A percentile compares a stretch with the other conserved stretches of the same genome.
phyloP scores from a whole-genome alignment of 2,797 vertebrate genomes.

The Alectoris magna region DNA sequence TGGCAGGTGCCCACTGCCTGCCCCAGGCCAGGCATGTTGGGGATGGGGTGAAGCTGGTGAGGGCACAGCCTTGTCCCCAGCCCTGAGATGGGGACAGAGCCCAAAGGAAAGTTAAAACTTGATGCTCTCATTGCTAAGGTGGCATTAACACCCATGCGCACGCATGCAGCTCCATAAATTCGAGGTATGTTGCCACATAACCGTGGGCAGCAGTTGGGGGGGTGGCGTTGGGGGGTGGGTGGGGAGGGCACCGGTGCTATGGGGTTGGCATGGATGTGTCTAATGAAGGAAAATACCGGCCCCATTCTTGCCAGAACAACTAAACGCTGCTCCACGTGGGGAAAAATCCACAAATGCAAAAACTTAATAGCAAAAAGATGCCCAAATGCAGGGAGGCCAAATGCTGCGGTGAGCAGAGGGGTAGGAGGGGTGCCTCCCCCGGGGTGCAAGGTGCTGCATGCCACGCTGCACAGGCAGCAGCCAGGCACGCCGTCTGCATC shows the following conservation, averaged over 20 bases:
- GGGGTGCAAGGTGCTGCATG: rapidly evolving
- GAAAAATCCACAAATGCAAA: background rate
- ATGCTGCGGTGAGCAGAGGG: background rate
- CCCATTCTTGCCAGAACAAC: background rate
- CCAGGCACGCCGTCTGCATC: background rate
- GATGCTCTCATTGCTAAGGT: background rate
- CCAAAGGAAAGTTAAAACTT: background rate
- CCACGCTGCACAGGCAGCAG: rapidly evolving
- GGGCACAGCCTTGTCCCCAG: rapidly evolving
- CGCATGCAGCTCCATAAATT: rapidly evolving
- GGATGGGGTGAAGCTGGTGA: rapidly evolving
- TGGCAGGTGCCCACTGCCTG: rapidly evolving
- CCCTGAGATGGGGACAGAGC: background rate
- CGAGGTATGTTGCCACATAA: rapidly evolving
- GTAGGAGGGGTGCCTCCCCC: background rate
- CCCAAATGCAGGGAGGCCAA: background rate
- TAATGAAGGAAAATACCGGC: background rate
- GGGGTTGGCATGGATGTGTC: background rate
- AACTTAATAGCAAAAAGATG: background rate
- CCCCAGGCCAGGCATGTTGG: rapidly evolving
- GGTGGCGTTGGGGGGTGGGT: too few species aligned
- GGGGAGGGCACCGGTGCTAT: background rate
- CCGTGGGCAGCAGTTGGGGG: rapidly evolving
- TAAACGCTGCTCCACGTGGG: background rate
- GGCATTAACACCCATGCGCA: rapidly evolving